Conservation (phyloP, 2,888 invertebrate species). For the Stenchaetothrips biformis region DNA sequence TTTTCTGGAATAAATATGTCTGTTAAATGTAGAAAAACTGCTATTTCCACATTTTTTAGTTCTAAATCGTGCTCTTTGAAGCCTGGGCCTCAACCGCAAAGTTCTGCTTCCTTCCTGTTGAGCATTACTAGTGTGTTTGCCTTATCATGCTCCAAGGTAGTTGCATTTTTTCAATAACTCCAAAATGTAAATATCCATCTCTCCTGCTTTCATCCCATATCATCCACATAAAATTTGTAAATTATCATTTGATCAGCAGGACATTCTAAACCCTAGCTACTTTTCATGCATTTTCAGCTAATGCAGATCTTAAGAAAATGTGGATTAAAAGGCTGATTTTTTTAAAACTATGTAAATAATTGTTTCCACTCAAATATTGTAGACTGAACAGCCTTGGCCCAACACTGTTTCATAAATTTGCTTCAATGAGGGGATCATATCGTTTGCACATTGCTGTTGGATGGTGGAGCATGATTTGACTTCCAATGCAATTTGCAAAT, state of each 20-base stretch:
- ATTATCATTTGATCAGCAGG: neutral
- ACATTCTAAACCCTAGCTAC: neutral
- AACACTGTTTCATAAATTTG: neutral
- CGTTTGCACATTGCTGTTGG: neutral
- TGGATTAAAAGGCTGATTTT: slow-evolving; percentile 15
- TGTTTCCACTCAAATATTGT: slow-evolving; percentile 9
- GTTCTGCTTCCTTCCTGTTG: neutral
- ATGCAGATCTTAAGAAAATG: neutral
- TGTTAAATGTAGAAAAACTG: neutral
- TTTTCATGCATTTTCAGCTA: slow-evolving; percentile 15
- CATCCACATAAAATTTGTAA: neutral
- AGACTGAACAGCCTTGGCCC: slow-evolving; percentile 20
- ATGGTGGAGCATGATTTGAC: neutral
- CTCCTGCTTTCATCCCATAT: neutral
- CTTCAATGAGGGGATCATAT: neutral
- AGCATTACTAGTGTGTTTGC: neutral
- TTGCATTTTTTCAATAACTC: neutral
- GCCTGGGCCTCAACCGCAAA: neutral
- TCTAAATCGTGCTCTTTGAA: neutral
- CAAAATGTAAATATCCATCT: neutral
- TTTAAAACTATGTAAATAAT: slow-evolving; percentile 2
- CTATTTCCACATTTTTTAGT: neutral
- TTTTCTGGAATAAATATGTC: neutral
- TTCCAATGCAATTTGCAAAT: neutral
- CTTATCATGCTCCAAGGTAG: neutral